A percentile compares a stretch with the other conserved stretches of the same genome.
Conservation (phyloP, 2,113 vertebrate genomes). For the Zapus hudsonius region DNA sequence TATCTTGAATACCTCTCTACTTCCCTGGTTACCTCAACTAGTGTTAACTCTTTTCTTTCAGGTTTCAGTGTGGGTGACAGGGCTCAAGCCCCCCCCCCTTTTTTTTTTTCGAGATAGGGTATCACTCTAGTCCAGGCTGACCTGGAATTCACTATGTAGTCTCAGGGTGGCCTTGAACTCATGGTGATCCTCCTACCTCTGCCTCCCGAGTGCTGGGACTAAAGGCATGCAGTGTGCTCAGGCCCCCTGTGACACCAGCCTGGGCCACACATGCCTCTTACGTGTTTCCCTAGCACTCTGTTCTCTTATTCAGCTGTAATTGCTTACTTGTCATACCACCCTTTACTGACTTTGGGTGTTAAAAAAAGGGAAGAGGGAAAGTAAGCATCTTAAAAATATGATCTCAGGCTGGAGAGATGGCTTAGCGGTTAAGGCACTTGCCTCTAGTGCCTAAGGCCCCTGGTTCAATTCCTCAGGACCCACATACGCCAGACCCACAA, state of each 20-base stretch:
- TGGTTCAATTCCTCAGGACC: too few species aligned
- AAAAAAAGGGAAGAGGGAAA: conserved; percentile 29
- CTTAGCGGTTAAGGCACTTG: too few species aligned
- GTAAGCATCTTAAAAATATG: conserved; percentile 24
- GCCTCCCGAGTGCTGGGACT: too few species aligned
- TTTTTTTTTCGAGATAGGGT: too few species aligned
- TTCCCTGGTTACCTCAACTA: not conserved
- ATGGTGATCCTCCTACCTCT: too few species aligned
- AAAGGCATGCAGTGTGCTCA: not conserved
- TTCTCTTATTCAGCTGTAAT: too few species aligned
- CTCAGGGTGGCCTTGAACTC: too few species aligned
- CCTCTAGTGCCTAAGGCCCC: too few species aligned
- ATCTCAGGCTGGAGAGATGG: not conserved
- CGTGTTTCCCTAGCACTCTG: not conserved
- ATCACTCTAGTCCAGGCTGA: too few species aligned
- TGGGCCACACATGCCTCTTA: not conserved
- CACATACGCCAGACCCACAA: too few species aligned
- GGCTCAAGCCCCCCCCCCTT: too few species aligned
- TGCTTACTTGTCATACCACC: conserved; percentile 22
- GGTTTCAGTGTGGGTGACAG: not conserved
- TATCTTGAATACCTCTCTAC: not conserved
- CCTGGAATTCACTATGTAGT: too few species aligned
- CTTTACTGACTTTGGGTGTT: not conserved
- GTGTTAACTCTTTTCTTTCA: conserved; percentile 19
- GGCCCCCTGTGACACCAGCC: not conserved